phyloP scores from a whole-genome alignment of 2,888 invertebrate species.

The Aspidiotus destructor region DNA sequence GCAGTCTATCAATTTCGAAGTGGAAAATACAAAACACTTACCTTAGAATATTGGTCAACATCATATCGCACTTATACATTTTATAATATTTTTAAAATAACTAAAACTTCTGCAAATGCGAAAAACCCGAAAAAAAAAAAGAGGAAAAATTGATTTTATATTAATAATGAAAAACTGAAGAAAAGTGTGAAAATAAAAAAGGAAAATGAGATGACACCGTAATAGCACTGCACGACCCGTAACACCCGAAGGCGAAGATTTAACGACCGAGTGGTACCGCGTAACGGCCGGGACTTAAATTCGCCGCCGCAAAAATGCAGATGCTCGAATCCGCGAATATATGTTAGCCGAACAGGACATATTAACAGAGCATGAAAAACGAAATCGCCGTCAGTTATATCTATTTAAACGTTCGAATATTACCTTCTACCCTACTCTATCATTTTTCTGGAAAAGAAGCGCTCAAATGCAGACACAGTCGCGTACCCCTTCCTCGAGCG shows the following conservation, averaged over 20 bases:
- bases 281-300: constrained; percentile 2
- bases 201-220: neutral
- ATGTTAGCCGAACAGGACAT: constrained; percentile 18
- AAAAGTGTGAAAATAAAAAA: too few species aligned
- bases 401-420: constrained; percentile 2
- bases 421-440: constrained; percentile 2
- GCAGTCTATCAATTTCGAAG: too few species aligned
- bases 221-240: neutral
- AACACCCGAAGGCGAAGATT: constrained; percentile 2
- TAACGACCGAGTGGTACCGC: neutral
- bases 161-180: too few species aligned
- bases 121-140: too few species aligned
- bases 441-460: too few species aligned
- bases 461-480: too few species aligned
- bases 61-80: too few species aligned
- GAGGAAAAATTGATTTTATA: too few species aligned
- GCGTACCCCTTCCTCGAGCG: neutral
- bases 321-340: constrained; percentile 8
- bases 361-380: constrained; percentile 33
- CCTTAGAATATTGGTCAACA: too few species aligned
- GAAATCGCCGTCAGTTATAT: constrained; percentile 25
- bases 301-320: neutral
- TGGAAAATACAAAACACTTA: too few species aligned
- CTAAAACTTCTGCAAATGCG: too few species aligned
- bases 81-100: too few species aligned